Base-by-base conservation (phyloP, 2,113 vertebrate species). In the Halcyon senegalensis region DNA sequence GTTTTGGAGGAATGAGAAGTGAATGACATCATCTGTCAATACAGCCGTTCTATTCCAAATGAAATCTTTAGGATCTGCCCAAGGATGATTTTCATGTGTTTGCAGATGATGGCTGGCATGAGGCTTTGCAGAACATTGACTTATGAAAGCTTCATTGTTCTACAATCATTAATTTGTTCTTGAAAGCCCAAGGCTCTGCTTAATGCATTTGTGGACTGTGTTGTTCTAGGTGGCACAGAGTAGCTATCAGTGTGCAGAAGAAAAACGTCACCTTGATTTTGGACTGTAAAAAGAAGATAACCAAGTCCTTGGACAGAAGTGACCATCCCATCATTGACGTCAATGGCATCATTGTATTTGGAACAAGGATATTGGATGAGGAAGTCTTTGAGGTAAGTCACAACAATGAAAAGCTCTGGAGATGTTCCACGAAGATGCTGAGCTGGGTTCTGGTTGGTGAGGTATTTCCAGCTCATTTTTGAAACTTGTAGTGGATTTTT, bases 261-360 rank as follows among this genome's bases (percentile, higher is more conserved):
- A 99, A 99, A 96, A 99, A 98, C 3, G 98, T 99, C 97, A 99
- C 99, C 56, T 97, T 99, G 97, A 97, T 99, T 90, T 95, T 99
- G 97, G 99, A 99, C 98, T 99, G 99, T 96, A 99, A 99, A 96
- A 99, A 99, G 98, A 99, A 98, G 97, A 96, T 97, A 90, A 98
- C 98, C 30, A 99, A 98, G 75, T 98, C 97, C 69, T 97, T 99
- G 44, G 98, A 98, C 70, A 97, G 99, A 55, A 99, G 99, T 8
- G 97, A 98, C 43, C 97, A 98, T 55, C 99, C 99, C 74, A 97
- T 99, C 80, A 97, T 99, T 28, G 99, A 99, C 3, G 98, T 99
- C 93, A 99, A 99, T 5, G 99, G 99, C 93, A 99, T 99, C 92
- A 97, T 99, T 5, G 99, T 99, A 4, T 99, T 99, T 33, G 99